Evolutionary conservation across 2,113 vertebrate species (phyloP), one percentile per base, ranked within the genome.

Genomic region (Tupaia chinensis): DNA sequence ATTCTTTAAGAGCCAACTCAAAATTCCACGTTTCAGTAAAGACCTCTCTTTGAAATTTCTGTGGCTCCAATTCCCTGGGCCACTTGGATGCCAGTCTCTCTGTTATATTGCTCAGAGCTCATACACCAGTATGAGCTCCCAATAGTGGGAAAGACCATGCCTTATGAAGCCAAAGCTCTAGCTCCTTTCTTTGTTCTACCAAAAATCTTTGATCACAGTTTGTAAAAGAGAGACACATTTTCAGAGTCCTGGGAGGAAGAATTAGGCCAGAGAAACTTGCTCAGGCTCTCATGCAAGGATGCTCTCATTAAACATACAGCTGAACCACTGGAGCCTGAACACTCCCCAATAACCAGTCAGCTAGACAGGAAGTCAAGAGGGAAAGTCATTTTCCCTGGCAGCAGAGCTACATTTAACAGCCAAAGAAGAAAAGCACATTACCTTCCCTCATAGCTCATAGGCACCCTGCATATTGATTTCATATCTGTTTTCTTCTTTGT

Each of bases 341-440:
- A 63, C 60, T 91, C 68, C 82, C 92, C 53, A 94, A 60, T 27
- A 97, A 69, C 82, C 78, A 91, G 77, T n/a, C 70, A 91, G 70
- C 9, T 5, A 65, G 66, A 97, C 32, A 81, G 85, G 91, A 95
- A 91, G 56, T 69, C 22, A 20, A 91, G 32, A 89, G 60, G 56
- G 44, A 93, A 93, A 97, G 65, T 84, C 87, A 96, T 97, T 95
- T 95, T 97, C 72, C 15, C 72, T 95, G 92, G 96, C 88, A 91
- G 90, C 61, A 32, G 32, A 93, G 93, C 88, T 12, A 25, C 91
- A 93, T 73, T 89, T 95, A 89, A 89, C 25, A 97, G 74, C 88
- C 93, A 93, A 84, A 87, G 93, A 73, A 94, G 81, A 72, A 96
- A 98, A 74, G 66, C 81, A 5, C 89, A 91, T 69, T 61, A 44